A percentile compares a stretch with the other conserved stretches of the same genome.
Evolutionary conservation across 2,113 vertebrate species (phyloP).

Genomic region (Eleginops maclovinus): DNA sequence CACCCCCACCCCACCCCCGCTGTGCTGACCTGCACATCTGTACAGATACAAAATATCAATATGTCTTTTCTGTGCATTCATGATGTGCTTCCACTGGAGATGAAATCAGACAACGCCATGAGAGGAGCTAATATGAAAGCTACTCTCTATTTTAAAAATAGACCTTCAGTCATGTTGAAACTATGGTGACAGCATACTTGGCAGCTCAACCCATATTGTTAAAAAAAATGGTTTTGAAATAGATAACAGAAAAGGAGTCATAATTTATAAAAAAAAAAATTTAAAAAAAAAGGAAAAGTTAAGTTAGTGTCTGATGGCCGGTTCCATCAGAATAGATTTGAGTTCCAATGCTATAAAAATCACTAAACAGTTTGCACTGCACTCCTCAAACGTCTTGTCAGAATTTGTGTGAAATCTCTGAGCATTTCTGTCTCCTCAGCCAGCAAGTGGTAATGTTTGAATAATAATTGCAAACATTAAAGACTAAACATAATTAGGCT

Average conservation of each 20-base stretch:
- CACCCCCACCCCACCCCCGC: not conserved
- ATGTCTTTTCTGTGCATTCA: not conserved
- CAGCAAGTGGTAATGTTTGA: not conserved
- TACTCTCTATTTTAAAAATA: constrained; percentile 13
- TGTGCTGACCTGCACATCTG: constrained; percentile 3
- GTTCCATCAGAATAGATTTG: not conserved
- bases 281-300: not conserved
- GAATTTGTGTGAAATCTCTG: not conserved
- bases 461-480: not conserved
- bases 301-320: not conserved
- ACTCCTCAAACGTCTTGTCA: not conserved
- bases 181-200: not conserved
- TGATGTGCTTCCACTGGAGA: not conserved
- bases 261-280: not conserved
- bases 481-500: not conserved
- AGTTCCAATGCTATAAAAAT: not conserved
- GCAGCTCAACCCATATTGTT: not conserved
- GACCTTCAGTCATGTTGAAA: not conserved
- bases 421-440: not conserved
- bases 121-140: constrained; percentile 1
- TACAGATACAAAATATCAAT: not conserved
- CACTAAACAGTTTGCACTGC: not conserved
- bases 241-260: not conserved
- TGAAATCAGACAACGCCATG: constrained; percentile 7
- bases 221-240: not conserved